phyloP scores from a whole-genome alignment of 2,888 invertebrate species.

The Neoascia interrupta region DNA sequence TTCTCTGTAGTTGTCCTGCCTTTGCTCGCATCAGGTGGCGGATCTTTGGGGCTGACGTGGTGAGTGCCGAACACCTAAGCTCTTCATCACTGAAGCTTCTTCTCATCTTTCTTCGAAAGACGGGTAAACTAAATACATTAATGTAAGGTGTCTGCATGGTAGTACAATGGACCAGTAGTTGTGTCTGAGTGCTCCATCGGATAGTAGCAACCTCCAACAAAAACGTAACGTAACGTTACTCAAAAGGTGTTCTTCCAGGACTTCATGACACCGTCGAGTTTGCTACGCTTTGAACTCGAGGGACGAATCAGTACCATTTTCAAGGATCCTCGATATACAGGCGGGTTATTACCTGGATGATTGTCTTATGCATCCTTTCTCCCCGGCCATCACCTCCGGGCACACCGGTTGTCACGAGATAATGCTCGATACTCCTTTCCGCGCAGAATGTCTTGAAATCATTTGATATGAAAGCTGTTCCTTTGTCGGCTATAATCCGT shows the following conservation, averaged over 20 bases:
- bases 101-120: too few species aligned
- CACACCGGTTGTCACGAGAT: constrained; percentile 22
- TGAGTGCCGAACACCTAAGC: too few species aligned
- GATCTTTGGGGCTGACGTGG: too few species aligned
- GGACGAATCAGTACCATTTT: constrained; percentile 48
- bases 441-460: constrained; percentile 71
- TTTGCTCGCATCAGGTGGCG: too few species aligned
- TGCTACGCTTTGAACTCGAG: constrained; percentile 22
- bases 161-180: too few species aligned
- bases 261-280: constrained; percentile 49
- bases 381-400: constrained; percentile 43
- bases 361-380: constrained; percentile 24
- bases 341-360: constrained; percentile 46
- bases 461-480: constrained; percentile 76
- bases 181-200: too few species aligned
- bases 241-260: constrained; percentile 44
- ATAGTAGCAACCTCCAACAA: too few species aligned
- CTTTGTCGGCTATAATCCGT: constrained; percentile 74
- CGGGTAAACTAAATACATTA: too few species aligned
- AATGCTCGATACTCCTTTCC: constrained; percentile 22
- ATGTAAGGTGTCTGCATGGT: too few species aligned
- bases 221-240: too few species aligned
- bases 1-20: too few species aligned
- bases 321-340: constrained; percentile 43
- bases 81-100: too few species aligned